Percentiles rank a stretch among this genome's conserved stretches.
Evolutionary conservation across 1,140 invertebrate species (phyloP).

Genomic region (Heliconius himera): DNA sequence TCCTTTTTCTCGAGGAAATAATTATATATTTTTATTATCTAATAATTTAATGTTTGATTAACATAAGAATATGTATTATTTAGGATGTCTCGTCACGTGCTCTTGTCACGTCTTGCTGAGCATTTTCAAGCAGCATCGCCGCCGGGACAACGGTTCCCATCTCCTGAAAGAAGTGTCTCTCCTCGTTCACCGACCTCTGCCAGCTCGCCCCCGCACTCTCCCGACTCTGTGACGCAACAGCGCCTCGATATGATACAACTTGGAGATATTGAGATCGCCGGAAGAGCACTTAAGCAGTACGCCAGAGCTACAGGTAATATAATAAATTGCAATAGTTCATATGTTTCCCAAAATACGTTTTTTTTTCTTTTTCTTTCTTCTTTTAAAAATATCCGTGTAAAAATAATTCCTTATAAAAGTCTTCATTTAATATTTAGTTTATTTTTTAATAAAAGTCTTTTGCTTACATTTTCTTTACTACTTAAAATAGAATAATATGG

Average conservation of each 20-base stretch:
- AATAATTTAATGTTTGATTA: neutral
- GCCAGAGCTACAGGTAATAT: conserved; percentile 68
- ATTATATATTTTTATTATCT: neutral
- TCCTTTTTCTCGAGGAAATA: neutral
- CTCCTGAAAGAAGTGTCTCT: conserved; percentile 66
- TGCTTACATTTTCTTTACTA: no score
- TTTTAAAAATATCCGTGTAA: no score
- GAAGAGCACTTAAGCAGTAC: conserved; percentile 72
- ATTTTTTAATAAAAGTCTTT: no score
- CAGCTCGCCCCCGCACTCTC: conserved; percentile 64
- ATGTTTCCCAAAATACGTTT: no score
- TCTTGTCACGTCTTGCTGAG: conserved; percentile 72
- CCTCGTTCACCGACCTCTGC: conserved; percentile 59
- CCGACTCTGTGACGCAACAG: conserved; percentile 57
- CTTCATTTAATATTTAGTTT: no score
- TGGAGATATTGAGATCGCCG: conserved; percentile 73
- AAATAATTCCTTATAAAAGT: no score
- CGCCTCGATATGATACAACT: conserved; percentile 63
- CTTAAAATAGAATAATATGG: no score
- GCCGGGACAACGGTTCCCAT: conserved; percentile 68
- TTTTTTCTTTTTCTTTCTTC: no score
- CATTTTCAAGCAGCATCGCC: conserved; percentile 69
- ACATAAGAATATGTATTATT: neutral
- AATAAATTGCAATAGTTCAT: neutral
- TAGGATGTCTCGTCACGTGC: conserved; percentile 75